Evolutionary conservation across 2,113 vertebrate species (phyloP).

Genomic region (Otus sunia): DNA sequence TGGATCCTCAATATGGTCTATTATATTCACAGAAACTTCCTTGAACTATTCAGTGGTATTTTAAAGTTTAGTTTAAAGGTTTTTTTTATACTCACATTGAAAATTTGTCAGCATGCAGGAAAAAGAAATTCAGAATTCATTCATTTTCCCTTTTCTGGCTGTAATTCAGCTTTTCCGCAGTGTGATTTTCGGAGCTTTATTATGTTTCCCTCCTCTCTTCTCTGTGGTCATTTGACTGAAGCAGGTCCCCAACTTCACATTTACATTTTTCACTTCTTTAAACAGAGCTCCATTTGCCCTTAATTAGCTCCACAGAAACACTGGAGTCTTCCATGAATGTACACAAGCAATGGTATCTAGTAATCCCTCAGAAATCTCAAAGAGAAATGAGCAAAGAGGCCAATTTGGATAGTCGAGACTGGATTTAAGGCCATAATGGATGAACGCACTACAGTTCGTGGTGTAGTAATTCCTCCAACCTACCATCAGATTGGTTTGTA

Average conservation of each 20-base stretch:
- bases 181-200: neutral
- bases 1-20: neutral
- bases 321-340: neutral
- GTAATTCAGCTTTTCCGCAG: neutral
- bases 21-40: neutral
- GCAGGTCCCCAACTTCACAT: neutral
- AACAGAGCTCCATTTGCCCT: neutral
- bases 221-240: neutral
- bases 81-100: neutral
- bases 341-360: neutral
- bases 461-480: neutral
- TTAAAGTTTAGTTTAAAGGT: neutral
- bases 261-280: conserved; percentile 12
- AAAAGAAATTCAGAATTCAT: neutral
- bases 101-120: neutral
- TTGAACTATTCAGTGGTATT: neutral
- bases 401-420: neutral
- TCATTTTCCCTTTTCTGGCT: neutral
- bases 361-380: neutral
- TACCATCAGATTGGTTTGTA: neutral
- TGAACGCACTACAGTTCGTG: neutral
- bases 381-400: neutral
- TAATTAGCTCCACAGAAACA: neutral
- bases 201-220: neutral
- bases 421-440: neutral